These are phyloP conservation scores for Tetramorium bicarinatum DNA, from an alignment of 2,888 invertebrate species.

Conservation along the genomic window DNA sequence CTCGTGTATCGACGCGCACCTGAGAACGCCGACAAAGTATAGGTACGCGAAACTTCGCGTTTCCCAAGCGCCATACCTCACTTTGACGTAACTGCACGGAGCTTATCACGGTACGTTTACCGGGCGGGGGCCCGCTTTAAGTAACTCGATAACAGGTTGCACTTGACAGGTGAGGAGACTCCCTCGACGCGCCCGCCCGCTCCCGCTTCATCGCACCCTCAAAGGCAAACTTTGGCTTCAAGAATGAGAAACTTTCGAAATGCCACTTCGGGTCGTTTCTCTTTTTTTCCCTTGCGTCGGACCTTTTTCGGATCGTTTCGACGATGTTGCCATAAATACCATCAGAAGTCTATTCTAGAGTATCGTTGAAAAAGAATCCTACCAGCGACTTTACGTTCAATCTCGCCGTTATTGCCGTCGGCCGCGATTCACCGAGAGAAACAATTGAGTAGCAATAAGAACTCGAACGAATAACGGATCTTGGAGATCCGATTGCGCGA, in stretches of 20 bases:
- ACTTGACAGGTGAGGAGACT: conserved; percentile 76
- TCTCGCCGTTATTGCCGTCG: not conserved
- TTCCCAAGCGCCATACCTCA: conserved; percentile 54
- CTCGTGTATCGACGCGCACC: conserved; percentile 47
- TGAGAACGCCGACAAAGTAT: conserved; percentile 45
- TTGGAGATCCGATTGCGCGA: not conserved
- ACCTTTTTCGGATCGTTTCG: conserved; percentile 36
- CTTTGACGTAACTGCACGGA: conserved; percentile 61
- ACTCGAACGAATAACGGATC: not conserved
- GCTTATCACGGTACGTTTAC: conserved; percentile 72
- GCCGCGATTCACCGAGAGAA: not conserved
- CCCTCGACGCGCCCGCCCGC: conserved; percentile 41
- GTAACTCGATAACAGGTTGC: conserved; percentile 78
- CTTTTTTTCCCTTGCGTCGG: conserved; percentile 61
- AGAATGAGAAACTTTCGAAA: conserved; percentile 74
- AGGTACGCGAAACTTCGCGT: conserved; percentile 53
- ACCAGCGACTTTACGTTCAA: not conserved
- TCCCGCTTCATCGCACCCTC: conserved; percentile 45
- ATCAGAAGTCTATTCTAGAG: conserved; percentile 1
- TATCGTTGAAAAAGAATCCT: conserved; percentile 22
- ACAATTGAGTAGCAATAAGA: not conserved
- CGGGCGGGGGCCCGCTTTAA: conserved; percentile 67
- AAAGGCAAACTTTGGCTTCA: conserved; percentile 68
- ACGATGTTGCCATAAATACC: conserved; percentile 39
- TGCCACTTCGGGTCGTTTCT: conserved; percentile 64